A percentile compares a stretch with the other conserved stretches of the same genome.
Conservation (phyloP, 2,797 vertebrate species). For the Myoxocephalus aenaeus region DNA sequence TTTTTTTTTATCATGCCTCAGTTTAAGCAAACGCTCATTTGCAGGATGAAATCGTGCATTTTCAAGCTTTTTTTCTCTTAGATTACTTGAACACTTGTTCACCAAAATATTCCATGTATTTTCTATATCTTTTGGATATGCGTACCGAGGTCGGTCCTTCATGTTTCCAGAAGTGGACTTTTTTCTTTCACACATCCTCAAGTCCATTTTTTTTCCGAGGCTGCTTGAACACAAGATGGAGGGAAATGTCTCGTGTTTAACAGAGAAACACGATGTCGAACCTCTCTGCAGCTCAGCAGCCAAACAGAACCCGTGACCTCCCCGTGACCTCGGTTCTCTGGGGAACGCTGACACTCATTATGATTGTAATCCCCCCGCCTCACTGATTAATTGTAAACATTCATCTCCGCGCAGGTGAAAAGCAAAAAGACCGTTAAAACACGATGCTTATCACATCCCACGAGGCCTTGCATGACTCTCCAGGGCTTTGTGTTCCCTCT, state of each 20-base stretch:
- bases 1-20: background rate
- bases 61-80: background rate
- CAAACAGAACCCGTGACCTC: too few relatives aligned
- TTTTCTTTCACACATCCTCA: background rate
- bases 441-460: background rate
- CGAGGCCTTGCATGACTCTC: background rate
- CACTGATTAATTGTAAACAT: conserved; percentile 31
- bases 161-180: too few relatives aligned
- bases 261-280: too few relatives aligned
- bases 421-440: background rate
- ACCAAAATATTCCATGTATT: background rate
- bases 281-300: too few relatives aligned
- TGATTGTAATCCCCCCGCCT: conserved; percentile 5
- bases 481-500: background rate
- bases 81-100: background rate
- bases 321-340: background rate
- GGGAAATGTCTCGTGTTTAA: too few relatives aligned
- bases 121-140: background rate
- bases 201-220: conserved; percentile 2
- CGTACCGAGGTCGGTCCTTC: too few relatives aligned
- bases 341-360: too few relatives aligned
- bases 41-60: too few relatives aligned
- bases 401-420: conserved; percentile 19
- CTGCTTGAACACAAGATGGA: background rate
- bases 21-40: too few relatives aligned